Percentiles rank a stretch among this genome's conserved stretches.
These are phyloP conservation scores for Callipepla squamata DNA, from an alignment of 2,113 vertebrate species.

Conservation along the genomic window DNA sequence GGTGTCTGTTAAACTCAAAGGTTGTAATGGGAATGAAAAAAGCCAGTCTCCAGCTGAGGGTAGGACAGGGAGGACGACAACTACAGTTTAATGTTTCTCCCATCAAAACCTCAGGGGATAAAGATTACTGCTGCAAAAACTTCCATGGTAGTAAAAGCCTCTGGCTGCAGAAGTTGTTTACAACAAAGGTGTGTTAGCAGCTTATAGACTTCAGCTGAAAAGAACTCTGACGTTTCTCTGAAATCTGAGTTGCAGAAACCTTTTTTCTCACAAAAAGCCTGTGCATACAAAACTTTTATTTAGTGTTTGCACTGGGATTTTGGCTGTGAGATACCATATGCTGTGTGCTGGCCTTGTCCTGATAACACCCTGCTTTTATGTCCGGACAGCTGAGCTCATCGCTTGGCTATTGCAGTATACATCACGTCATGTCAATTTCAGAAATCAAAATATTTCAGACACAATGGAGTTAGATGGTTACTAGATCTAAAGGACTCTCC, in stretches of 20 bases:
- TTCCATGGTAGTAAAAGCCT: constrained; percentile 54
- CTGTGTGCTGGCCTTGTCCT: neutral
- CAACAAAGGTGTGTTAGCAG: neutral
- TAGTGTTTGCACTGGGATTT: neutral
- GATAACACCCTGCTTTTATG: constrained; percentile 17
- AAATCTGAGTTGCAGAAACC: neutral
- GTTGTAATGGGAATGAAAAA: constrained; percentile 53
- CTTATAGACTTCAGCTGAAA: constrained; percentile 16
- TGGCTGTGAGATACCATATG: accelerated
- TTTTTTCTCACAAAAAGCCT: neutral
- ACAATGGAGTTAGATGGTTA: neutral
- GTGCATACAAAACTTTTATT: neutral
- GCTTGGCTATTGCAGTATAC: neutral
- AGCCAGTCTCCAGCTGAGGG: constrained; percentile 54
- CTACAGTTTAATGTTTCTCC: constrained; percentile 62
- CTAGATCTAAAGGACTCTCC: neutral
- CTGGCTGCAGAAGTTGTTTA: constrained; percentile 63
- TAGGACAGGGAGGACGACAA: constrained; percentile 39
- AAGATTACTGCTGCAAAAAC: constrained; percentile 52
- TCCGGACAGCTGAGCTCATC: constrained; percentile 17
- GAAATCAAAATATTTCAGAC: neutral
- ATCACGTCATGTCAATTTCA: neutral
- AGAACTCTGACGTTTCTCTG: neutral
- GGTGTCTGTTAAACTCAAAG: constrained; percentile 38
- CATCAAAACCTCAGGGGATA: constrained; percentile 35